A percentile compares a stretch with the other conserved stretches of the same genome.
Conservation (phyloP, 2,888 invertebrate species). For the Philhelius pedissequus region DNA sequence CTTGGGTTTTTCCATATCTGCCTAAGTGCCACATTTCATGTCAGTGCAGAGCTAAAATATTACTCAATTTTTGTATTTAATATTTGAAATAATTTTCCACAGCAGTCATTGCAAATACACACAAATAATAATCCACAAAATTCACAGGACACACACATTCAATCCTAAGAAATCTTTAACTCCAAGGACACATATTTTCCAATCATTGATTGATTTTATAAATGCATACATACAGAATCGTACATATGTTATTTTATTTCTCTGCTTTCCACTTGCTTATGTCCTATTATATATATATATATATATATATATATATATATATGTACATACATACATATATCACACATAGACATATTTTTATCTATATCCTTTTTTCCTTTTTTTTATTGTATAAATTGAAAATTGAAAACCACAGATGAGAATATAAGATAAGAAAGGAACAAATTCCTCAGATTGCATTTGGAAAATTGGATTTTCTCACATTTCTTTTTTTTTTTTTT, state of each 20-base stretch:
- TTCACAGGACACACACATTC: neutral
- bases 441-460: slow-evolving; percentile 10
- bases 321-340: neutral
- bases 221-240: too few relatives aligned
- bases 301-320: neutral
- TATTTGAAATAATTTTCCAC: too few relatives aligned
- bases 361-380: neutral
- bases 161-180: neutral
- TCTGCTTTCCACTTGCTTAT: neutral
- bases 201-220: neutral
- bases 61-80: too few relatives aligned
- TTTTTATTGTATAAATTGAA: neutral
- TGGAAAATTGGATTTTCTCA: slow-evolving; percentile 7
- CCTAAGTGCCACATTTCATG: too few relatives aligned
- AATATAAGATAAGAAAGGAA: neutral
- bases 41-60: too few relatives aligned
- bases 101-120: too few relatives aligned
- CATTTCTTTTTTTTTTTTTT: too few relatives aligned
- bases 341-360: too few relatives aligned
- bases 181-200: neutral
- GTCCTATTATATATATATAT: neutral
- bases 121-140: neutral
- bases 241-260: neutral
- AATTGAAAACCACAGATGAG: neutral
- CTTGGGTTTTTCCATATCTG: too few relatives aligned